Evolutionary conservation across 2,797 vertebrate species (phyloP), one percentile per base, ranked within the genome.

Genomic region (Clamator glandarius): DNA sequence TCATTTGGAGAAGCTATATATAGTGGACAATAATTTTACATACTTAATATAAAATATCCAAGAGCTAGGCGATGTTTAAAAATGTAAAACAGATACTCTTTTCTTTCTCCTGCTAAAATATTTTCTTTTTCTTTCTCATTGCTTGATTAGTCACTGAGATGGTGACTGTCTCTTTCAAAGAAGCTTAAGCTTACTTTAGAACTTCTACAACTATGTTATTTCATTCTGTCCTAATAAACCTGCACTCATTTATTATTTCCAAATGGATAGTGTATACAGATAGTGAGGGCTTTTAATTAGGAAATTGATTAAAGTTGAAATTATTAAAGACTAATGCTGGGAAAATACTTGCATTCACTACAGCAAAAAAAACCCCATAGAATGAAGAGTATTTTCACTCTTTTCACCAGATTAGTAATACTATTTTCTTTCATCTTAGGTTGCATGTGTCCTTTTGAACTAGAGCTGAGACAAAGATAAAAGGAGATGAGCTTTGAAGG

Each of bases 271-370:
- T 69, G 20, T 35, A 63, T 68, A 51, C 41, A 92, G 20, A 75
- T 12, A 91, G 26, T 67, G 6, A 79, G 10, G 28, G 15, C 10
- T 67, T 75, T 83, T 83, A 84, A 88, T 90, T 83, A 44, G 31
- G 39, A 92, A 70, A 62, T 42, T 90, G 93, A 64, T 66, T 93
- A 83, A 89, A 89, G 50, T 55, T 61, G 26, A 92, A 78, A 79
- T 20, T 44, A 58, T 46, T 82, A 57, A 50, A 75, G 5, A 3
- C 28, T 41, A 26, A 41, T 33, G 52, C 16, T 23, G 14, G 3
- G 7, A 63, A 4, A 51, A 7, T 42, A 68, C 29, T 14, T 76
- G 8, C 25, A 41, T 83, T 87, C 29, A 28, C 4, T 35, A 12
- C 18, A 70, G 12, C 2, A 68, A 72, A 84, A 70, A 67, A 69